A percentile compares a stretch with the other conserved stretches of the same genome.
These are phyloP conservation scores for Eurytoma californica DNA, from an alignment of 2,888 invertebrate species.

Conservation along the genomic window DNA sequence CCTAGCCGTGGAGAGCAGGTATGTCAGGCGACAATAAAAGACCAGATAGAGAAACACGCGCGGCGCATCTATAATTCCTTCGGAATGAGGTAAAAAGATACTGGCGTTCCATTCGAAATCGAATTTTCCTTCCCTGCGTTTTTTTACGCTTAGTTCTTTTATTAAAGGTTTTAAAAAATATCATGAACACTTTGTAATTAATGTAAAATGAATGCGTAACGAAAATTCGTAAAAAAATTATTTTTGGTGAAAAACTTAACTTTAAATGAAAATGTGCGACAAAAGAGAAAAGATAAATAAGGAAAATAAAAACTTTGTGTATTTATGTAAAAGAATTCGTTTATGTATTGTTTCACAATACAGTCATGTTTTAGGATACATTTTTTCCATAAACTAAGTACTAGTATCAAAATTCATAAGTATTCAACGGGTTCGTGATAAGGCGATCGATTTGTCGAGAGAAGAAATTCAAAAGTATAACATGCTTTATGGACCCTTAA, in stretches of 20 bases:
- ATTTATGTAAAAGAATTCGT: constrained; percentile 45
- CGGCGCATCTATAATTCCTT: constrained; percentile 14
- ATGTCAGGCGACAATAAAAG: background rate
- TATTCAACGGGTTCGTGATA: constrained; percentile 15
- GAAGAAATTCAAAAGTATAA: constrained; percentile 33
- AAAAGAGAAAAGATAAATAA: constrained; percentile 16
- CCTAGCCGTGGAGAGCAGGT: constrained; percentile 4
- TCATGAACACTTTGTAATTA: background rate
- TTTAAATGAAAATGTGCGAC: background rate
- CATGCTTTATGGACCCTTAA: constrained; percentile 25
- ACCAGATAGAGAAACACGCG: background rate
- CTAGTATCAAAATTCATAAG: constrained; percentile 36
- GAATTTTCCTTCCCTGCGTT: background rate
- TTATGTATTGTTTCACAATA: constrained; percentile 55
- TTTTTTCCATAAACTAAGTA: constrained; percentile 32
- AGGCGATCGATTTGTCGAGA: constrained; percentile 31
- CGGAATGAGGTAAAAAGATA: background rate
- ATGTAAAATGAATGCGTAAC: background rate
- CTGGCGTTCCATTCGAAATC: background rate
- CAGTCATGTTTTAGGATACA: constrained; percentile 45
- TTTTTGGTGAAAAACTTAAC: background rate
- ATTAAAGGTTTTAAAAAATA: no score
- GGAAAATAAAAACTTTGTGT: constrained; percentile 46
- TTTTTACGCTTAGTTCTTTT: background rate
- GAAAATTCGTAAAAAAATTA: background rate